Percentiles rank a stretch among this genome's conserved stretches.
These are phyloP conservation scores for Canis aureus DNA, from an alignment of 2,113 vertebrate species.

Conservation along the genomic window DNA sequence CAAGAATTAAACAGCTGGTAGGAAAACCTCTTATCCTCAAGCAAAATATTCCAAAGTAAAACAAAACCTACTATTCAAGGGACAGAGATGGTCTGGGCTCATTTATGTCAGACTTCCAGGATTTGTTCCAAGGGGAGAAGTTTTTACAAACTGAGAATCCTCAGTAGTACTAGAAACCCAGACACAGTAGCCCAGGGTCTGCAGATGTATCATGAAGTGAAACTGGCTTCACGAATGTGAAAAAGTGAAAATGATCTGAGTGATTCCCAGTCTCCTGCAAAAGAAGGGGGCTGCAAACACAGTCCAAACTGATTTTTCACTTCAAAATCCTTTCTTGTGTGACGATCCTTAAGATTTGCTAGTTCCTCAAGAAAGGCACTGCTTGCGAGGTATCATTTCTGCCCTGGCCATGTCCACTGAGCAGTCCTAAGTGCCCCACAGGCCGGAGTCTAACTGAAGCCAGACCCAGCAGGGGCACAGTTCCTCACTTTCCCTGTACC, in stretches of 20 bases:
- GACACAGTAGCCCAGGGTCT: conserved; percentile 78
- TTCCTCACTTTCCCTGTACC: neutral
- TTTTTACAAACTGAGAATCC: conserved; percentile 80
- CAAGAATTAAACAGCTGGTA: conserved; percentile 61
- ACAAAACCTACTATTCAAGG: conserved; percentile 82
- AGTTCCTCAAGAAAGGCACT: neutral
- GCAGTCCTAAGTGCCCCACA: neutral
- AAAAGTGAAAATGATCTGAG: conserved; percentile 43
- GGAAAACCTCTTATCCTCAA: conserved; percentile 43
- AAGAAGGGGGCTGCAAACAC: neutral
- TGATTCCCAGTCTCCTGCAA: neutral
- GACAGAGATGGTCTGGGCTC: conserved; percentile 57
- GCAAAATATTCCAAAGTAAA: conserved; percentile 58
- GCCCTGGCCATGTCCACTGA: neutral
- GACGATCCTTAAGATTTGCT: neutral
- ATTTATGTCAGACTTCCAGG: conserved; percentile 72
- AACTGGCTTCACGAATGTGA: neutral
- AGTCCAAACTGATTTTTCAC: neutral
- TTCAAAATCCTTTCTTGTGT: neutral
- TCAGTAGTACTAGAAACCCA: conserved; percentile 74
- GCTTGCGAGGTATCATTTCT: conserved; percentile 22
- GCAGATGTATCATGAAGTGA: conserved; percentile 62
- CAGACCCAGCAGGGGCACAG: neutral
- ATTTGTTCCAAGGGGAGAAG: conserved; percentile 74
- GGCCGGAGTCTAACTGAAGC: neutral